Evolutionary conservation across 2,888 invertebrate genomes (phyloP).

Genomic region (Cerceris ruficornis): DNA sequence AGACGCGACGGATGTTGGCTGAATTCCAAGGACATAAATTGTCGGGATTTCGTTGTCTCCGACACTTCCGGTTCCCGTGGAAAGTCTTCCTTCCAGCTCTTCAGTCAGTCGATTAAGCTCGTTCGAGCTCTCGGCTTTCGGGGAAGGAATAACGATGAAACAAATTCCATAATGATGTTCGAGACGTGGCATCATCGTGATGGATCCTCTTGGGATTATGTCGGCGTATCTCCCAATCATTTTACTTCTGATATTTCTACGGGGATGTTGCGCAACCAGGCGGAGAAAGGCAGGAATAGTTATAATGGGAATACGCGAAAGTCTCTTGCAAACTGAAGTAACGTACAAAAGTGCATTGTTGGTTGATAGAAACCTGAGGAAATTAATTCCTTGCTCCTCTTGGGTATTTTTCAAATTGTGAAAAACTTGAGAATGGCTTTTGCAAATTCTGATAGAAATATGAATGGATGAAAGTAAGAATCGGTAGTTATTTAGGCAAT

Average conservation of each 20-base stretch:
- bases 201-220: neutral
- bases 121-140: conserved; percentile 18
- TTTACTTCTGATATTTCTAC: neutral
- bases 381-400: no score
- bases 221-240: neutral
- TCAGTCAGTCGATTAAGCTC: conserved; percentile 33
- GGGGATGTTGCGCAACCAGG: neutral
- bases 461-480: no score
- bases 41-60: conserved; percentile 61
- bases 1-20: conserved; percentile 46
- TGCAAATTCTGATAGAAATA: no score
- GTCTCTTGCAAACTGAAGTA: neutral
- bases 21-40: conserved; percentile 63
- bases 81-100: conserved; percentile 36
- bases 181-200: conserved; percentile 21
- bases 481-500: no score
- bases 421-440: no score
- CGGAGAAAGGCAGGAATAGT: neutral
- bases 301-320: neutral
- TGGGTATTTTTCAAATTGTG: no score
- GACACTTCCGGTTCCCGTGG: conserved; percentile 48
- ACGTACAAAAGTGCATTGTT: no score
- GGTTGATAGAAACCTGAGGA: no score
- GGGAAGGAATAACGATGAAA: conserved; percentile 4
- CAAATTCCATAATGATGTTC: conserved; percentile 23